A percentile compares a stretch with the other conserved stretches of the same genome.
Conservation (phyloP, 1,140 invertebrate species). For the Macrotrachela quadricornifera region DNA sequence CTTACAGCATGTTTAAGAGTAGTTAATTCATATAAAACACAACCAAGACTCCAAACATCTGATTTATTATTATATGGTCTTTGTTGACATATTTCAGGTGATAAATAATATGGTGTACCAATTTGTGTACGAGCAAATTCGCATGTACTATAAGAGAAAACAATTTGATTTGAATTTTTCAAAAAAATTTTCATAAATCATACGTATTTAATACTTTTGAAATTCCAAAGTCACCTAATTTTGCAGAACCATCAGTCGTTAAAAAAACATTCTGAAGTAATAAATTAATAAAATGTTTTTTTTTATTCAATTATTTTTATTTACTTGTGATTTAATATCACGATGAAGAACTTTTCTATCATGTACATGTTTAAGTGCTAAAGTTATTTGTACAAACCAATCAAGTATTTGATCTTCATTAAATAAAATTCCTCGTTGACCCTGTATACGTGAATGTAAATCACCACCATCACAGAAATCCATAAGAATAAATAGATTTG, state of each 20-base stretch:
- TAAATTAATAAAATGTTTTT: background rate
- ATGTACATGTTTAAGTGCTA: slow-evolving; percentile 36
- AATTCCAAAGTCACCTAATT: slow-evolving; percentile 40
- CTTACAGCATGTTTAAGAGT: slow-evolving; percentile 36
- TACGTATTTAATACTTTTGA: slow-evolving; percentile 33
- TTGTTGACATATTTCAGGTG: slow-evolving; percentile 36
- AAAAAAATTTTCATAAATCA: background rate
- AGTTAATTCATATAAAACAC: slow-evolving; percentile 36
- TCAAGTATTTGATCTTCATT: slow-evolving; percentile 21
- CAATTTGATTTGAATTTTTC: background rate
- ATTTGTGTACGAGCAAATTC: slow-evolving; percentile 34
- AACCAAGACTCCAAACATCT: slow-evolving; percentile 38
- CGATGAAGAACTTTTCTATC: slow-evolving; percentile 36
- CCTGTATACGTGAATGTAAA: slow-evolving; percentile 17
- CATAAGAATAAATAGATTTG: slow-evolving; percentile 35
- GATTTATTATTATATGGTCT: slow-evolving; percentile 36
- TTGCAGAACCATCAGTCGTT: slow-evolving; percentile 32
- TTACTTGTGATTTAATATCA: slow-evolving; percentile 36
- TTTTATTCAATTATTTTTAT: background rate
- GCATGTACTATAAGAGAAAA: slow-evolving; percentile 20
- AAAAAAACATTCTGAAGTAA: slow-evolving; percentile 36
- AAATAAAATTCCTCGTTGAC: background rate
- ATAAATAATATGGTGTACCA: slow-evolving; percentile 39
- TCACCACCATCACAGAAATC: slow-evolving; percentile 39
- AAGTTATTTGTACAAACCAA: slow-evolving; percentile 36